Evolutionary conservation across 2,113 vertebrate species (phyloP), one percentile per base, ranked within the genome.

Genomic region (Ursus arctos): DNA sequence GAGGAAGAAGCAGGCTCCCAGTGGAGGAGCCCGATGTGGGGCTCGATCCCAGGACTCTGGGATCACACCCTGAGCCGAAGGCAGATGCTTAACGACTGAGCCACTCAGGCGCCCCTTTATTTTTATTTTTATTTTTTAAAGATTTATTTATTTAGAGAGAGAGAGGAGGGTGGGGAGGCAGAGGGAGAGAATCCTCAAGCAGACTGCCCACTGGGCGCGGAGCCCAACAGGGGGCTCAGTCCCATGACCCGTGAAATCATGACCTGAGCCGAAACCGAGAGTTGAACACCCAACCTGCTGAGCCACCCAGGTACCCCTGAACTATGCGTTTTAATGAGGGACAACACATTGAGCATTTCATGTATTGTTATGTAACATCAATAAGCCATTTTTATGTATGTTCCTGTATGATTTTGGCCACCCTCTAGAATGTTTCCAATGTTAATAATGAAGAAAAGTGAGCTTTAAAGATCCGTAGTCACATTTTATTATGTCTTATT

Each of bases 361-460:
- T 43, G 24, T 84, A 36, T 84, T 94, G 0, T 33, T 63, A 21
- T 36, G 12, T 51, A 69, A 19, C 6, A 53, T 59, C 71, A 88
- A 2, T 40, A 67, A 90, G 33, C 26, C n/a, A 81, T 65, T 88
- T 88, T 65, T 31, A 55, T 33, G 15, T 79, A 59, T 76, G 21
- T 61, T 77, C 15, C 12, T 76, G 6, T 51, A 72, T 83, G 43
- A 65, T 91, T 96, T 93, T 16, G 18, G 24, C 21, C 28, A 49
- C 1, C 0, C 3, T 89, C 22, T 77, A 61, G 59, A 77, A 61
- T 63, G 36, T 95, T 92, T 91, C 71, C 19, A 93, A 65, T 43
- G 33, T 91, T 81, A 82, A 51, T 94, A 82, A 51, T 94, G 40
- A 94, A 88, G 79, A 93, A 95, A 96, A 86, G 36, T 71, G 59